These are phyloP conservation scores for Ceuthmochares aereus DNA, from an alignment of 2,113 vertebrate species.

Conservation along the genomic window DNA sequence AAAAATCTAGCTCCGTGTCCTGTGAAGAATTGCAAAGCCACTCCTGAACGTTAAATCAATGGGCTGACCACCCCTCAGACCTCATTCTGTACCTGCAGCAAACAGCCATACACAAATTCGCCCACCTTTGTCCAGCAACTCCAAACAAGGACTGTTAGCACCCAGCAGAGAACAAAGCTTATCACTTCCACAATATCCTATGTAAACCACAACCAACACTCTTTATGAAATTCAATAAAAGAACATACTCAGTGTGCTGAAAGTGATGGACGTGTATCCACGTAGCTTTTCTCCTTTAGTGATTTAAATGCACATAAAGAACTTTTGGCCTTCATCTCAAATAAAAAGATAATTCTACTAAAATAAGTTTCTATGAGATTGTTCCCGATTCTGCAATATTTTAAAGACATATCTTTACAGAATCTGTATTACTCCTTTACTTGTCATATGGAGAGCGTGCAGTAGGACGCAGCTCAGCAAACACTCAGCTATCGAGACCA, in stretches of 20 bases:
- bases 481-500: rapidly evolving
- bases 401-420: neutral
- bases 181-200: neutral
- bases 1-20: conserved; percentile 15
- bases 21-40: neutral
- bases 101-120: neutral
- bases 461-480: neutral
- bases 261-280: neutral
- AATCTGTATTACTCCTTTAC: neutral
- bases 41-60: neutral
- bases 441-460: neutral
- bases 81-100: neutral
- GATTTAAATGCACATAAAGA: neutral
- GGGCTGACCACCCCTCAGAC: neutral
- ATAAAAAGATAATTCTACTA: neutral
- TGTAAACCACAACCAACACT: neutral
- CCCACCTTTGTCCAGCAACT: neutral
- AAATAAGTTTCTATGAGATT: neutral
- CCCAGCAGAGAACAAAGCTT: neutral
- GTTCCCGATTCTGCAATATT: neutral
- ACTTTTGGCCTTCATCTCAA: neutral
- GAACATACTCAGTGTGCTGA: neutral
- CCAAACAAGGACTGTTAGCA: neutral
- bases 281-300: rapidly evolving
- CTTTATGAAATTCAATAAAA: neutral